Percentiles rank a stretch among this genome's conserved stretches.
Evolutionary conservation across 2,113 vertebrate genomes (phyloP).

Genomic region (Ifrita kowaldi): DNA sequence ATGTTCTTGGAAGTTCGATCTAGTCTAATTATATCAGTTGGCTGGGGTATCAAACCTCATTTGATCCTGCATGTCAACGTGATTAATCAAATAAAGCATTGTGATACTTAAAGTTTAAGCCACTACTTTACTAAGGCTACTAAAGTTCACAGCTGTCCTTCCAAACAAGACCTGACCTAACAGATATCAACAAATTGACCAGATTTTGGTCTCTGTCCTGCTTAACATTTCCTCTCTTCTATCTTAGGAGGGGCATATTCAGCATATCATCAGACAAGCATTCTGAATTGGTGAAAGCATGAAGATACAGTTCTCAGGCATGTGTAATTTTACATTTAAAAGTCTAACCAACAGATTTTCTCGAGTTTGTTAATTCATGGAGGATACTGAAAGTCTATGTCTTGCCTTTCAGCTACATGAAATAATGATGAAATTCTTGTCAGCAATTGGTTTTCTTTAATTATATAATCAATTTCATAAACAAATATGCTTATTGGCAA

Average conservation of each 20-base stretch:
- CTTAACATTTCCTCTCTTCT: neutral
- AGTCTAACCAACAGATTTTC: neutral
- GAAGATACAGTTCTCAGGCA: neutral
- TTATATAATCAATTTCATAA: neutral
- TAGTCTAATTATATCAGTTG: neutral
- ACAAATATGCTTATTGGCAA: neutral
- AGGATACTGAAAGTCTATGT: neutral
- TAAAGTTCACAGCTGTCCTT: neutral
- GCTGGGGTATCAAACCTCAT: neutral
- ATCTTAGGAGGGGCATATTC: neutral
- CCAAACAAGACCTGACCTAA: neutral
- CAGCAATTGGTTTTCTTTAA: neutral
- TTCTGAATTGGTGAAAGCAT: neutral
- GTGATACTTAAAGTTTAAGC: neutral
- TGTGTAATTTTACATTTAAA: neutral
- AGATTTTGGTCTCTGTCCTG: neutral
- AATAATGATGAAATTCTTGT: neutral
- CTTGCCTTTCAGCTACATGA: neutral
- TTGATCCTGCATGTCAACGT: neutral
- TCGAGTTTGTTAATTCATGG: neutral
- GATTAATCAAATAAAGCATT: neutral
- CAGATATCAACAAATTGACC: neutral
- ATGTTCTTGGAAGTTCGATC: neutral
- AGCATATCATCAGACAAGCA: neutral
- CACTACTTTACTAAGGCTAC: neutral